These are phyloP conservation scores for Apocrypta bakeri DNA, from an alignment of 1,140 invertebrate genomes.

Conservation along the genomic window DNA sequence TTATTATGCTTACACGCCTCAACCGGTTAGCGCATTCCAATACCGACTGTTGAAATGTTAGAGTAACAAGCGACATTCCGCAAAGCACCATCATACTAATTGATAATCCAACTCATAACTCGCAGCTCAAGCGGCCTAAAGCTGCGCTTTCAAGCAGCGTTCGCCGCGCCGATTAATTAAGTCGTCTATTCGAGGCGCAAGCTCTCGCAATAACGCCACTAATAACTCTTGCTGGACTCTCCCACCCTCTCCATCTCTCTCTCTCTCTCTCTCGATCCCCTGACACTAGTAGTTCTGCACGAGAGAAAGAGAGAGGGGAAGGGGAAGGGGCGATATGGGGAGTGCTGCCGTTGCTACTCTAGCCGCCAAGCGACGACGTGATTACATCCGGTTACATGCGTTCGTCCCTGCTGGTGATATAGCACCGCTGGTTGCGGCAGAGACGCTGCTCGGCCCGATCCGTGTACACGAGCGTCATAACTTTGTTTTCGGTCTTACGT, in stretches of 20 bases:
- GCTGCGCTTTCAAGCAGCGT: neutral
- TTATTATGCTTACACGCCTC: neutral
- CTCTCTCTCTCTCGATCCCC: neutral
- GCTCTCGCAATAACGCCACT: constrained; percentile 55
- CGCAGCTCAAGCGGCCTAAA: constrained; percentile 7
- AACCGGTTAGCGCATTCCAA: neutral
- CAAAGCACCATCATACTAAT: constrained; percentile 49
- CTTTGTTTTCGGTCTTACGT: constrained; percentile 40
- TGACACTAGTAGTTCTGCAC: neutral
- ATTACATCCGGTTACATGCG: constrained; percentile 45
- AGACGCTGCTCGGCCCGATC: too few species aligned
- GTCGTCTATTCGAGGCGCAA: constrained; percentile 57
- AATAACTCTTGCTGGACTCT: constrained; percentile 54
- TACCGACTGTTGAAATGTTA: too few species aligned
- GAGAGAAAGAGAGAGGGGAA: neutral
- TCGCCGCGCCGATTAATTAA: constrained; percentile 58
- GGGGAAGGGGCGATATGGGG: too few species aligned
- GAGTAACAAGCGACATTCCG: neutral
- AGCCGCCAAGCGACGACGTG: constrained; percentile 35
- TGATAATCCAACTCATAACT: constrained; percentile 52
- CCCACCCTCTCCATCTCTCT: neutral
- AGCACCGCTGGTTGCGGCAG: constrained; percentile 35
- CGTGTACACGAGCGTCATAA: neutral
- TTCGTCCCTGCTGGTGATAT: constrained; percentile 45
- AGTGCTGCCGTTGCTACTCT: neutral